Percentiles rank a stretch among this genome's conserved stretches.
Conservation (phyloP, 2,797 vertebrate species). For the Sandelia bainsii region DNA sequence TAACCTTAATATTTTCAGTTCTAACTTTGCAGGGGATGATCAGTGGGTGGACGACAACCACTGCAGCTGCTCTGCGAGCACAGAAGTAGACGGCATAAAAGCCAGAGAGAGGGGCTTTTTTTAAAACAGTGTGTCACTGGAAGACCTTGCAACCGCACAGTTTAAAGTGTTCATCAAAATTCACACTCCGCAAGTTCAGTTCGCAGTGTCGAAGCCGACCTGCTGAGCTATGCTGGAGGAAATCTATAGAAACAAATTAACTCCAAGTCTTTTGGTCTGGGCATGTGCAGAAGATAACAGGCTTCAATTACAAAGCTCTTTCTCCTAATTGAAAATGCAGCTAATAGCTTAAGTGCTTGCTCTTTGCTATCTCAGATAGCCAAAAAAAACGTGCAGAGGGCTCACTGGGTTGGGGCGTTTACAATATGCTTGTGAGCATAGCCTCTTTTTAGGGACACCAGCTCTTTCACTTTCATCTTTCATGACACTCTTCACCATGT, state of each 20-base stretch:
- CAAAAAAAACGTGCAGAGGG: slow-evolving; percentile 53
- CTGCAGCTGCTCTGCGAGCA: slow-evolving; percentile 53
- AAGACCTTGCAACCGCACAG: slow-evolving; percentile 43
- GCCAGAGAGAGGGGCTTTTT: slow-evolving; percentile 7
- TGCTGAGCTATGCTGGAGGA: slow-evolving; percentile 70
- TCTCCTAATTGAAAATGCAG: slow-evolving; percentile 74
- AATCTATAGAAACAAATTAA: slow-evolving; percentile 78
- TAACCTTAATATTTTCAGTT: slow-evolving; percentile 59
- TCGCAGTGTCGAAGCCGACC: slow-evolving; percentile 43
- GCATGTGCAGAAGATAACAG: slow-evolving; percentile 73
- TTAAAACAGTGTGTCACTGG: slow-evolving; percentile 48
- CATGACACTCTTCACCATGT: slow-evolving; percentile 41
- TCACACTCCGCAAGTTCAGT: slow-evolving; percentile 52
- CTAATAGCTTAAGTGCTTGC: slow-evolving; percentile 78
- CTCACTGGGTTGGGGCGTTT: slow-evolving; percentile 29
- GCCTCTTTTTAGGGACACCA: slow-evolving; percentile 23
- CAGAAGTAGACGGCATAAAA: slow-evolving; percentile 38
- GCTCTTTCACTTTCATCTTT: slow-evolving; percentile 47
- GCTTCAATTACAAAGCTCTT: slow-evolving; percentile 73
- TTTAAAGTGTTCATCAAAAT: slow-evolving; percentile 73
- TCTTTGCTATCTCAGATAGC: slow-evolving; percentile 65
- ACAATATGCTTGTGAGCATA: slow-evolving; percentile 27
- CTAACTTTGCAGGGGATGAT: slow-evolving; percentile 58
- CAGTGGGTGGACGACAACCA: slow-evolving; percentile 60
- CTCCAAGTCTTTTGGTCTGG: slow-evolving; percentile 60